These are phyloP conservation scores for Sipha flava DNA, from an alignment of 1,140 invertebrate genomes.

Conservation along the genomic window DNA sequence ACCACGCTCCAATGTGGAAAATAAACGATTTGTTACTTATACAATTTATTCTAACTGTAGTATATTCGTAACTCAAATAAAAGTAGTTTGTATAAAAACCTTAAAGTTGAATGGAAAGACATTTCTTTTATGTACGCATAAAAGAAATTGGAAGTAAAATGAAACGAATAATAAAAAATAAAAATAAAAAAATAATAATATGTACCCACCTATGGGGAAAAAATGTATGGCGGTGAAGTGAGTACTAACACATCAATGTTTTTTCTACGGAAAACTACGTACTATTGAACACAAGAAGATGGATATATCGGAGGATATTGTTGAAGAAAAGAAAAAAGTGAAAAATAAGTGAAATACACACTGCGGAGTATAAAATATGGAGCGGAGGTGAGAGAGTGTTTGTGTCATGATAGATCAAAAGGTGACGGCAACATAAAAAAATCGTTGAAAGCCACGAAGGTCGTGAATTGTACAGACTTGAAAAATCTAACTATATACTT, in stretches of 20 bases:
- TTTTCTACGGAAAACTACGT: neutral
- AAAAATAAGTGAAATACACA: neutral
- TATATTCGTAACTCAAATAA: neutral
- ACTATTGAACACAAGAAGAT: neutral
- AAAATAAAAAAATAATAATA: no score
- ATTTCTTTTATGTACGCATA: neutral
- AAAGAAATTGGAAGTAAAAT: neutral
- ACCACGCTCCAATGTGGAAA: no score
- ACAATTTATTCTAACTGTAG: neutral
- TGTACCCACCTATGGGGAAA: neutral
- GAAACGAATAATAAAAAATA: neutral
- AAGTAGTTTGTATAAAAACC: neutral
- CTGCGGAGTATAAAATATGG: no score
- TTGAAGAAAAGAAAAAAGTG: neutral
- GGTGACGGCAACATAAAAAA: neutral
- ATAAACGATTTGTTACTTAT: neutral
- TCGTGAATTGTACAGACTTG: neutral
- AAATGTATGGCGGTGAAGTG: neutral
- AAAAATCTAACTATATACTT: neutral
- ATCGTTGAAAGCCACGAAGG: neutral
- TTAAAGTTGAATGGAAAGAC: neutral
- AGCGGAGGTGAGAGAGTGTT: no score
- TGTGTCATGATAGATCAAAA: neutral
- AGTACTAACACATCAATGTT: no score
- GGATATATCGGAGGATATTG: neutral